A percentile compares a stretch with the other conserved stretches of the same genome.
Evolutionary conservation across 2,113 vertebrate genomes (phyloP).

Genomic region (Limanda limanda): DNA sequence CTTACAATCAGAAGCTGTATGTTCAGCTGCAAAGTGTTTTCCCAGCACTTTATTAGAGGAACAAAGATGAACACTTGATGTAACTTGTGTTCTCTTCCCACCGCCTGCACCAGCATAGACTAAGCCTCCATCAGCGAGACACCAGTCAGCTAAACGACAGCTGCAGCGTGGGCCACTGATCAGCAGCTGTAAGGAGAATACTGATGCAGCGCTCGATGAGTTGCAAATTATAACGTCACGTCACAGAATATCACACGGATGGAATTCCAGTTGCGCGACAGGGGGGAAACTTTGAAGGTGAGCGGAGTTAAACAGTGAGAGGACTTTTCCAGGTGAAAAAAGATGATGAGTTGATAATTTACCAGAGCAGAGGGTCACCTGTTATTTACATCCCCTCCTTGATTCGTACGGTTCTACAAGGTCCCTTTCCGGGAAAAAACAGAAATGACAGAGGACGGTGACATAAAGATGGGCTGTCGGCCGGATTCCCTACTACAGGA

Average conservation of each 20-base stretch:
- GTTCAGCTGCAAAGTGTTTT: constrained; percentile 1
- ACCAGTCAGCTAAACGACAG: constrained; percentile 36
- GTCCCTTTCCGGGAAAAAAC: background rate
- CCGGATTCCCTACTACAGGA: constrained; percentile 1
- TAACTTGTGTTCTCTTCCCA: too few relatives aligned
- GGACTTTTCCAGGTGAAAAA: background rate
- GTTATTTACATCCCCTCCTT: background rate
- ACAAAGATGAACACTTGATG: constrained; percentile 31
- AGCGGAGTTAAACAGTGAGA: background rate
- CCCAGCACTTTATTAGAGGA: constrained; percentile 45
- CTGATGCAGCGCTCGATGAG: background rate
- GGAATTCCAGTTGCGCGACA: background rate
- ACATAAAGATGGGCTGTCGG: constrained; percentile 32
- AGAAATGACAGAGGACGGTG: constrained; percentile 25
- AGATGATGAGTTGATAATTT: background rate
- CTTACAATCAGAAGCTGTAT: background rate
- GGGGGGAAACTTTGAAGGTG: constrained; percentile 7
- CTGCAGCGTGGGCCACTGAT: constrained; percentile 25
- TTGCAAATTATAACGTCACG: constrained; percentile 31
- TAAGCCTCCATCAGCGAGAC: constrained; percentile 26
- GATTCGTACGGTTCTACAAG: background rate
- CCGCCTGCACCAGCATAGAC: background rate
- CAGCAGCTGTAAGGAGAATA: constrained; percentile 35
- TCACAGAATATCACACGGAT: constrained; percentile 1
- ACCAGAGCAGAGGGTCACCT: background rate